Evolutionary conservation across 2,797 vertebrate species (phyloP).

Genomic region (Pseudochirops corinnae): DNA sequence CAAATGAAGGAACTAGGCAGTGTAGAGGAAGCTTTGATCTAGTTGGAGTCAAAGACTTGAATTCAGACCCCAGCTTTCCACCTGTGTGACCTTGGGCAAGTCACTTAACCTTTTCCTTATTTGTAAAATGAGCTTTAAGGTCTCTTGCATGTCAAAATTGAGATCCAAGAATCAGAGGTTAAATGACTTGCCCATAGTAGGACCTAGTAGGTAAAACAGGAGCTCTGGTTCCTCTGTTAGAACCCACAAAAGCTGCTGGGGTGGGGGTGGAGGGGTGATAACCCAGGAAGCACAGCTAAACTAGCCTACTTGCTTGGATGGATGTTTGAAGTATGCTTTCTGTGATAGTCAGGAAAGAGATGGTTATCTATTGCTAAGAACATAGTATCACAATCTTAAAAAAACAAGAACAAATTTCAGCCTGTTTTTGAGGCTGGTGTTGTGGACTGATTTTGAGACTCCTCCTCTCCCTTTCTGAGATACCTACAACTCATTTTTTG

Average conservation of each 20-base stretch:
- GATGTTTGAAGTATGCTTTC: background rate
- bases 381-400: background rate
- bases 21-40: background rate
- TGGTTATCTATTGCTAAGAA: background rate
- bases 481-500: background rate
- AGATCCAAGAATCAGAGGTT: background rate
- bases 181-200: background rate
- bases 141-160: background rate
- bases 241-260: background rate
- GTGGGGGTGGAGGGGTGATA: background rate
- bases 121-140: background rate
- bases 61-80: background rate
- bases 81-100: background rate
- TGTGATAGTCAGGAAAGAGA: background rate
- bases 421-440: background rate
- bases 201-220: background rate
- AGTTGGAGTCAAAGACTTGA: background rate
- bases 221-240: background rate
- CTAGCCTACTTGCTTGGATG: background rate
- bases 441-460: background rate
- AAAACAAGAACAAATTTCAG: background rate
- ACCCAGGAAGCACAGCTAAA: background rate
- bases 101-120: background rate
- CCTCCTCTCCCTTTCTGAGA: slow-evolving; percentile 11
- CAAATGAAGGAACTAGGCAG: background rate